These are phyloP conservation scores for Dendrocincla fuliginosa DNA, from an alignment of 2,797 vertebrate genomes.

Conservation along the genomic window DNA sequence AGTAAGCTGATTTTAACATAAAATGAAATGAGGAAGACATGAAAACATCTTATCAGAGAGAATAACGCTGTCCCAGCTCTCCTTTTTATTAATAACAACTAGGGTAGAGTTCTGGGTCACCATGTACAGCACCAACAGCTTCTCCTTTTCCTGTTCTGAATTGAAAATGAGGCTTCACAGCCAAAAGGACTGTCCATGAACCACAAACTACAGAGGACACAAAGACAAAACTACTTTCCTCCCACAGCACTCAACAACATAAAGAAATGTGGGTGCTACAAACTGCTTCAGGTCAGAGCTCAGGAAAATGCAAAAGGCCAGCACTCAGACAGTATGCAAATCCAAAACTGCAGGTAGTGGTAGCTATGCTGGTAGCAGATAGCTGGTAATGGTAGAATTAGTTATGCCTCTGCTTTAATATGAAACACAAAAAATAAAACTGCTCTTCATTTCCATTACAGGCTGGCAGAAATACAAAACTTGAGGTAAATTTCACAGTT, in stretches of 20 bases:
- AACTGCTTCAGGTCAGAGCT: background rate
- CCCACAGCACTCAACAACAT: background rate
- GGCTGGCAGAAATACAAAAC: background rate
- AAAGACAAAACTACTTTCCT: background rate
- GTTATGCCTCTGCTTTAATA: background rate
- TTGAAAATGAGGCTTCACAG: background rate
- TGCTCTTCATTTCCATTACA: background rate
- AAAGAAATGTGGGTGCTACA: background rate
- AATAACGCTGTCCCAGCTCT: background rate
- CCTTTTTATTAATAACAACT: conserved; percentile 1
- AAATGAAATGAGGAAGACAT: background rate
- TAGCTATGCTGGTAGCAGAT: background rate
- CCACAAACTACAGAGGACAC: background rate
- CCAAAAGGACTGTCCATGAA: background rate
- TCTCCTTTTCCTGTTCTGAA: background rate
- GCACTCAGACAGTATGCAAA: background rate
- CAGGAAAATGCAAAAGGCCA: background rate
- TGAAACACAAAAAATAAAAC: background rate
- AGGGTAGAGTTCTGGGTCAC: background rate
- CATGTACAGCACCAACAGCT: background rate
- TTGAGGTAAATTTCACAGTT: background rate
- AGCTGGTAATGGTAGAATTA: background rate
- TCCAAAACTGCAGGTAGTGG: background rate
- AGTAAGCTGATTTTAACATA: background rate
- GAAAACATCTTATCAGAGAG: background rate